These are phyloP conservation scores for Speoplatyrhinus poulsoni DNA, from an alignment of 2,113 vertebrate genomes.

Conservation along the genomic window DNA sequence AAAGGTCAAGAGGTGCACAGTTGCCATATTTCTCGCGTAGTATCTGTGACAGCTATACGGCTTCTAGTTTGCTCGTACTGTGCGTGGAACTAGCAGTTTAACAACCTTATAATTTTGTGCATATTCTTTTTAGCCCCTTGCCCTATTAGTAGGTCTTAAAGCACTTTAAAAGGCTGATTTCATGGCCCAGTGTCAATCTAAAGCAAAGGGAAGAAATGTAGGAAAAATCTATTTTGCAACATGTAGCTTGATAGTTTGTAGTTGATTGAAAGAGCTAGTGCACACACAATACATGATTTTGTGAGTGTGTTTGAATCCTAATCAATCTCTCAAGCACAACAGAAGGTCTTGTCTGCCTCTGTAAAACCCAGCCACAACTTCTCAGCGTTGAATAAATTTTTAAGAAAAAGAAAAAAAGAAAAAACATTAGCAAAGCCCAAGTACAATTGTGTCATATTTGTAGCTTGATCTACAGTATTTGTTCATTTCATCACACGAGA, in stretches of 20 bases:
- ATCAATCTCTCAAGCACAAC: slow-evolving; percentile 34
- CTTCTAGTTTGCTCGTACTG: slow-evolving; percentile 39
- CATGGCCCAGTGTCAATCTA: background rate
- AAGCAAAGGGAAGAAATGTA: too few relatives aligned
- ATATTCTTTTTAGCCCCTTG: background rate
- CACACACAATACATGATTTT: background rate
- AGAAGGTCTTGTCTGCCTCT: slow-evolving; percentile 8
- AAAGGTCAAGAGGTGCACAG: slow-evolving; percentile 65
- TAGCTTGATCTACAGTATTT: background rate
- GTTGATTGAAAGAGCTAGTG: background rate
- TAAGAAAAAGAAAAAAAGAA: slow-evolving; percentile 5
- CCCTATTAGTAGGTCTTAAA: too few relatives aligned
- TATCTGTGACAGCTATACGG: slow-evolving; percentile 60
- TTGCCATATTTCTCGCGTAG: slow-evolving; percentile 52
- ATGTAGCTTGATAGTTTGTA: too few relatives aligned
- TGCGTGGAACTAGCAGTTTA: slow-evolving; percentile 48
- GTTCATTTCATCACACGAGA: background rate
- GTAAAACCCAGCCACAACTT: slow-evolving; percentile 5
- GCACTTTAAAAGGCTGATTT: background rate
- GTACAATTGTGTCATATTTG: background rate
- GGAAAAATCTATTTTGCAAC: too few relatives aligned
- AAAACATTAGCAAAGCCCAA: slow-evolving; percentile 3
- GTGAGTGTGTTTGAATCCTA: slow-evolving; percentile 10
- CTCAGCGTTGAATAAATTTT: background rate
- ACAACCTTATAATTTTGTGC: slow-evolving; percentile 33